phyloP scores from a whole-genome alignment of 2,888 invertebrate species.

The Pheosia gnoma region DNA sequence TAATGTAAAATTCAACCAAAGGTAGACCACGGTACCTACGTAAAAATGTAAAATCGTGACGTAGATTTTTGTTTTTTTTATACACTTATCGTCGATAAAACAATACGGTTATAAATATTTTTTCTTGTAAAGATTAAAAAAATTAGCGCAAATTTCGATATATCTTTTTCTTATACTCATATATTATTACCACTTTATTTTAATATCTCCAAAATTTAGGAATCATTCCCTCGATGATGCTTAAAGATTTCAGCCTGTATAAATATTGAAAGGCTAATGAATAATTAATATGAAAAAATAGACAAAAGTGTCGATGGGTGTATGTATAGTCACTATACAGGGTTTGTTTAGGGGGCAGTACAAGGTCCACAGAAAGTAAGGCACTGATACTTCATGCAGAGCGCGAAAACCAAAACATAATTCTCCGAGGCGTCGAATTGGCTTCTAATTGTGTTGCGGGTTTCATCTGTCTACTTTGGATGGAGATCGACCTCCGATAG shows the following conservation, averaged over 20 bases:
- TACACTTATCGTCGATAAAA: no score
- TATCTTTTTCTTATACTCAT: no score
- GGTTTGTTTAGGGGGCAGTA: constrained; percentile 18
- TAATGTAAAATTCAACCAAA: no score
- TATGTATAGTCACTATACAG: constrained; percentile 21
- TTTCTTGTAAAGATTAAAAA: no score
- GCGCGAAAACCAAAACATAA: constrained; percentile 24
- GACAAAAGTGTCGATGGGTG: constrained; percentile 17
- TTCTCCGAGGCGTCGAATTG: constrained; percentile 21
- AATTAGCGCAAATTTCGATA: no score
- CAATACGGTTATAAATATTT: no score
- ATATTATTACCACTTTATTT: no score
- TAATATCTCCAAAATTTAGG: no score
- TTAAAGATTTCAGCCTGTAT: not conserved
- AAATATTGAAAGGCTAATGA: constrained; percentile 36
- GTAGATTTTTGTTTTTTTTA: no score
- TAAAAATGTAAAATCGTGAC: no score
- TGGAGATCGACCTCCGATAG: constrained; percentile 20
- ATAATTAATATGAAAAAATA: constrained; percentile 11
- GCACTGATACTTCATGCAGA: constrained; percentile 16
- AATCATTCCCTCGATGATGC: no score
- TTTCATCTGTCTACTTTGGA: constrained; percentile 25
- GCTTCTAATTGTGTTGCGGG: constrained; percentile 33
- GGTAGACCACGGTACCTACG: no score
- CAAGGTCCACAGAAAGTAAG: constrained; percentile 16